Conservation (phyloP, 2,113 vertebrate species). For the Apistogramma diplotaenia region DNA sequence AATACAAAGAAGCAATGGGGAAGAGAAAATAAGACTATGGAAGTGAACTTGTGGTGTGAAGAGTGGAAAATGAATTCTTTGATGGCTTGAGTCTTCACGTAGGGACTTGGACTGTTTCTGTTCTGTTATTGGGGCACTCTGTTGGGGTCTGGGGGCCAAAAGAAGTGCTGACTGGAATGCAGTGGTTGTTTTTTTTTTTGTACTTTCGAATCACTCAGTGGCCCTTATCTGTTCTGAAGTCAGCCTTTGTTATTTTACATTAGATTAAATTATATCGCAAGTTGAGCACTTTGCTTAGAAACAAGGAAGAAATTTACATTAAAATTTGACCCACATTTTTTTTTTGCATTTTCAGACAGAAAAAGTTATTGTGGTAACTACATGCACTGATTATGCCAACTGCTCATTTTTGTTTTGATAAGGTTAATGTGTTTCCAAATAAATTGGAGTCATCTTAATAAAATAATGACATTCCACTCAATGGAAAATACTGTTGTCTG, state of each 20-base stretch:
- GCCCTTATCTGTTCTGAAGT: constrained; percentile 35
- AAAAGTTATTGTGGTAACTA: constrained; percentile 30
- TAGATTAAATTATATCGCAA: constrained; percentile 14
- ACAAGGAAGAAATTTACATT: not conserved
- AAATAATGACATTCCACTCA: constrained; percentile 74
- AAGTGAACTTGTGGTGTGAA: constrained; percentile 27
- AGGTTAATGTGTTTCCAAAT: constrained; percentile 41
- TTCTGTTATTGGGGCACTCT: constrained; percentile 20
- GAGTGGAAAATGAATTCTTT: constrained; percentile 34
- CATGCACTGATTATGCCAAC: constrained; percentile 75
- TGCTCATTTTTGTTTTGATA: constrained; percentile 46
- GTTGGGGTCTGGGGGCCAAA: not conserved
- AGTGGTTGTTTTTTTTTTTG: constrained; percentile 15
- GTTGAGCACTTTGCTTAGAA: constrained; percentile 21
- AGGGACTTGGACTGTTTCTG: constrained; percentile 41
- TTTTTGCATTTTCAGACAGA: not conserved
- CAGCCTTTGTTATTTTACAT: constrained; percentile 40
- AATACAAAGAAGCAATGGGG: constrained; percentile 4
- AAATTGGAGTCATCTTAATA: constrained; percentile 61
- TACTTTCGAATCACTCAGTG: constrained; percentile 27
- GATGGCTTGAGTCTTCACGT: constrained; percentile 20
- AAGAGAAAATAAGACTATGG: not conserved
- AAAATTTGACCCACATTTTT: constrained; percentile 22
- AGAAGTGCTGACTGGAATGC: constrained; percentile 1
- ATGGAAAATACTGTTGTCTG: not conserved